Conservation (phyloP, 2,113 vertebrate species). For the Micronycteris hirsuta region DNA sequence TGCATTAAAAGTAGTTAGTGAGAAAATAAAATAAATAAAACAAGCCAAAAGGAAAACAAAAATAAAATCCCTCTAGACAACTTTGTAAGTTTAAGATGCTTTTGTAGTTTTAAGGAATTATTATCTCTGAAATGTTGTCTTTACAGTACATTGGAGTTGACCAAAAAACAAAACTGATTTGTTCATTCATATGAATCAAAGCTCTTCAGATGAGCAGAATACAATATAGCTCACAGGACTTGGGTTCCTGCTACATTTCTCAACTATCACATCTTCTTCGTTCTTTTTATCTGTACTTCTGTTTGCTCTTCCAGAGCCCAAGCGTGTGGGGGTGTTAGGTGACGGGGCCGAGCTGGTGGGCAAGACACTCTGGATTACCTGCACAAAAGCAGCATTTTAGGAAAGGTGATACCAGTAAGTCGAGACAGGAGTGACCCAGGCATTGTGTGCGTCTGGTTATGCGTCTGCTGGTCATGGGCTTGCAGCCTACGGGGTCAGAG, state of each 20-base stretch:
- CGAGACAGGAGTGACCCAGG: neutral
- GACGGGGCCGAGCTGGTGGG: neutral
- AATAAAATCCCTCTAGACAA: neutral
- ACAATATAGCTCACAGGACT: neutral
- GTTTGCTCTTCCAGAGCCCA: neutral
- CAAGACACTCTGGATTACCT: neutral
- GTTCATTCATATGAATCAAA: constrained; percentile 12
- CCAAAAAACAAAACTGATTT: neutral
- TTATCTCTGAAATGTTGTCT: neutral
- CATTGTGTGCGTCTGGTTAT: neutral
- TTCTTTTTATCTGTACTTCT: neutral
- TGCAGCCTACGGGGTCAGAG: neutral
- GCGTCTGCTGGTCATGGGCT: neutral
- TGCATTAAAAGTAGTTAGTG: neutral
- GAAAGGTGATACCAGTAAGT: neutral
- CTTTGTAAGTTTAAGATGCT: neutral
- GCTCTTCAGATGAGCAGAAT: neutral
- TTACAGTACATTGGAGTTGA: neutral
- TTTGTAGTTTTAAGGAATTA: neutral
- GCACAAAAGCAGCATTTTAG: neutral
- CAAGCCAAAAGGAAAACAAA: neutral
- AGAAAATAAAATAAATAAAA: neutral
- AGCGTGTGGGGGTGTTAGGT: neutral
- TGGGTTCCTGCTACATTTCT: neutral
- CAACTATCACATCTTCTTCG: neutral